Base-by-base conservation (phyloP, 2,113 vertebrate species). In the Pionites leucogaster region DNA sequence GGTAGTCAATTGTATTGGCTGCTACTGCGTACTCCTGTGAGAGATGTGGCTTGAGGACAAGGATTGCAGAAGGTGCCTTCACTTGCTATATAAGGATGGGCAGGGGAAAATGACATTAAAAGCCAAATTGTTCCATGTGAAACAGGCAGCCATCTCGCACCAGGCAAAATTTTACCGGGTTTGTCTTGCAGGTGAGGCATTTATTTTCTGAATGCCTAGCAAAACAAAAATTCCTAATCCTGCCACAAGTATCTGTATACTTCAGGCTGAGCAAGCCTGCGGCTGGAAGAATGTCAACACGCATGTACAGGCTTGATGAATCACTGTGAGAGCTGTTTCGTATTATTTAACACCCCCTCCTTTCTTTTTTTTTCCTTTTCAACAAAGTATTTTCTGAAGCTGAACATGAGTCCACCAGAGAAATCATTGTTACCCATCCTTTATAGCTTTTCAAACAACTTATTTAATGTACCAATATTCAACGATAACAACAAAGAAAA, bases 311-410 rank as follows among this genome's bases (percentile, higher is more conserved):
- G 9, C 42, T 85, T 91, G 53, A 47, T 80, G n/a, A 46, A 83
- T 82, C 49, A 81, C 35, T 0, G 0, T 64, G 7, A 47, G 29
- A 25, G 8, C 37, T 55, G 22, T 50, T 92, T 57, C 5, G 0
- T 64, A 37, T 44, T 22, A 76, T 33, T 15, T 41, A 28, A 28
- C n/a, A 24, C 33, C 57, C 13, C 13, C 10, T 59, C 47, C 10
- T 6, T 82, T 13, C 14, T 16, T 8, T 31, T 13, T 8, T 28
- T 31, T 17, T 1, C 1, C 50, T 50, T 55, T 44, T 23, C 49
- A 72, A 69, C 3, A 3, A 10, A 23, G 7, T 49, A 4, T 71
- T 52, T 91, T 77, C 37, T 82, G 42, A 87, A 67, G 19, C 28
- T 82, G 59, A 53, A 27, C 18, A 22, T 52, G 28, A 77, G 53